phyloP scores from a whole-genome alignment of 1,140 invertebrate genomes.

The Saxidomus purpurata region DNA sequence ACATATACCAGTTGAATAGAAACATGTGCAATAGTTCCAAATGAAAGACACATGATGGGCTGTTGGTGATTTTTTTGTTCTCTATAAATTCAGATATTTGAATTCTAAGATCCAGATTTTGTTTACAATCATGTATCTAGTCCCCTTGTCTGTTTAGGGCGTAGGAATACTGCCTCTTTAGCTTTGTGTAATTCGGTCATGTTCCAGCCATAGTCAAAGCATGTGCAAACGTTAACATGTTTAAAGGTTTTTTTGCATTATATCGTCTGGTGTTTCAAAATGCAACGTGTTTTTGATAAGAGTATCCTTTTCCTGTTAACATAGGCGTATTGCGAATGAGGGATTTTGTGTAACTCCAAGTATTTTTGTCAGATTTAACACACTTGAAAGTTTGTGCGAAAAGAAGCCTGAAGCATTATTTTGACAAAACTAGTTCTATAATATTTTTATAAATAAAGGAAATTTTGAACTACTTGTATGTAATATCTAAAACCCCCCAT shows the following conservation, averaged over 20 bases:
- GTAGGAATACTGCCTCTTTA: not conserved
- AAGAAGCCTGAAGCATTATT: too few relatives aligned
- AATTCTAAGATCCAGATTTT: not conserved
- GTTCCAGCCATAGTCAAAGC: not conserved
- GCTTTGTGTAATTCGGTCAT: not conserved
- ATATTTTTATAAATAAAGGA: too few relatives aligned
- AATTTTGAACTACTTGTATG: too few relatives aligned
- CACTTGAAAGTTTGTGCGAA: too few relatives aligned
- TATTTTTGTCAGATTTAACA: too few relatives aligned
- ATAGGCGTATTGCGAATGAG: not conserved
- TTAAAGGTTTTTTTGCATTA: not conserved
- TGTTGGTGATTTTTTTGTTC: too few relatives aligned
- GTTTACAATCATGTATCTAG: not conserved
- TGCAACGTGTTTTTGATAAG: slow-evolving; percentile 38
- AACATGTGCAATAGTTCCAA: too few relatives aligned
- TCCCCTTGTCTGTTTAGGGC: not conserved
- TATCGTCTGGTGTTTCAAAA: slow-evolving; percentile 14
- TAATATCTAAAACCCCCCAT: too few relatives aligned
- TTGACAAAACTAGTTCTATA: too few relatives aligned
- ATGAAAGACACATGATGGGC: too few relatives aligned
- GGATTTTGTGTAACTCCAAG: not conserved
- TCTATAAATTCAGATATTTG: too few relatives aligned
- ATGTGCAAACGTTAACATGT: slow-evolving; percentile 3
- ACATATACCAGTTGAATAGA: too few relatives aligned
- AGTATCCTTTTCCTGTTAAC: not conserved